Base-by-base conservation (phyloP, 2,113 vertebrate species). In the Eulemur rufifrons region DNA sequence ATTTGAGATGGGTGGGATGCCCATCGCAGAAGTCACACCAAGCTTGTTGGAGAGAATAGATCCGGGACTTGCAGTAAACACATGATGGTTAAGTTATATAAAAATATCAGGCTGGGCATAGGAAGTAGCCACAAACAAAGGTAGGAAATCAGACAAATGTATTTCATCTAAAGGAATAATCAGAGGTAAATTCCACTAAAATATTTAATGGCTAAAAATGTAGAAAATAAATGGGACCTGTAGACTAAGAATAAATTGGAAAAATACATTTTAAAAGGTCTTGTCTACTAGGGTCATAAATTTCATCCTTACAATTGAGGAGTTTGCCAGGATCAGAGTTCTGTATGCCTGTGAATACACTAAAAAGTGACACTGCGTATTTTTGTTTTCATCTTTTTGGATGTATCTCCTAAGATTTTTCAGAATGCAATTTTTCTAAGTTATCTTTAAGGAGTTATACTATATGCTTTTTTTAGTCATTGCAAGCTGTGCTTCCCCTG, bases 401-500 rank as follows among this genome's bases (percentile, higher is more conserved):
- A 92, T 97, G 54, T 34, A 71, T 2, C 92, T 89, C 89, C 85
- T 64, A 95, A 81, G 90, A 95, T 94, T 89, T 95, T 95, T 86
- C 85, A 96, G 90, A 89, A 94, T 83, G 54, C 47, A 83, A 50
- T 81, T 90, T 96, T 68, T 95, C 86, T 92, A 93, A 97, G 56
- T 92, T 97, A 88, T 96, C 73, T 94, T 86, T 59, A 96, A 96
- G 77, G 34, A 97, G 73, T 77, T 78, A 94, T 73, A 68, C 47
- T 45, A 83, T 78, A 39, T 86, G n/a, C 39, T 94, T 95, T 94
- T 95, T 95, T 92, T 80, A 97, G 82, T 86, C 83, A 80, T n/a
- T 91, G 45, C 94, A 96, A 97, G 85, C 95, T 97, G 93, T 96
- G 88, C 82, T 96, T 96, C 42, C 81, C 94, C 91, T 94, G 89